Conservation (phyloP, 2,888 invertebrate species). For the Lepidocyrtoides sp. region DNA sequence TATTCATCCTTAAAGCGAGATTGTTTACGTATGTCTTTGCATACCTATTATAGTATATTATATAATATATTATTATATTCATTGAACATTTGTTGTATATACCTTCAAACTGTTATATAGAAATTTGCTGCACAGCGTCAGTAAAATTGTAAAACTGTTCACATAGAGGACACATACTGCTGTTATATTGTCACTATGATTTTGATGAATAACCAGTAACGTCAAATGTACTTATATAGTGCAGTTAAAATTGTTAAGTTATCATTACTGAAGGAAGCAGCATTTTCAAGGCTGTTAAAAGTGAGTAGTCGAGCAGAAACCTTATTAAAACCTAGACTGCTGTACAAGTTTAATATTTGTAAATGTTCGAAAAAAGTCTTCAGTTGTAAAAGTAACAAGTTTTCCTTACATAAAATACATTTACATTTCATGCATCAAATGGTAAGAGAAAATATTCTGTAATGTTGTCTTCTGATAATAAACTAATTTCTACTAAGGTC, state of each 20-base stretch:
- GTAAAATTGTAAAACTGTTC: constrained; percentile 8
- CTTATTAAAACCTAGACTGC: constrained; percentile 21
- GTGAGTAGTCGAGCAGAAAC: constrained; percentile 46
- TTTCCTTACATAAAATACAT: constrained; percentile 63
- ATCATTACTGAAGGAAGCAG: neutral
- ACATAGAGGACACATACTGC: constrained; percentile 22
- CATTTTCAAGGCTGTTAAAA: constrained; percentile 1
- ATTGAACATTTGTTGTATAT: constrained; percentile 34
- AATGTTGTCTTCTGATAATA: constrained; percentile 54
- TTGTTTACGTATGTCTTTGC: constrained; percentile 62
- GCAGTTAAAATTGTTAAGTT: constrained; percentile 26
- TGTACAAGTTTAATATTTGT: neutral
- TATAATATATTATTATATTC: constrained; percentile 25
- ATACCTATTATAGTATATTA: no score
- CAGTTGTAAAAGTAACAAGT: constrained; percentile 62
- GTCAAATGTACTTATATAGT: constrained; percentile 58
- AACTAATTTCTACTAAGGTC: constrained; percentile 43
- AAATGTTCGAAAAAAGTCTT: constrained; percentile 60
- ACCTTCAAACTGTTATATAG: no score
- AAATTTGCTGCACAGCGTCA: constrained; percentile 35
- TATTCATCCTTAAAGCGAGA: constrained; percentile 55
- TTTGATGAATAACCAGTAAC: constrained; percentile 33
- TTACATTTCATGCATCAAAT: constrained; percentile 58
- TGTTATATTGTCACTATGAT: constrained; percentile 64
- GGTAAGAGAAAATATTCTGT: constrained; percentile 34